Conservation (phyloP, 2,797 vertebrate species). For the Semotilus atromaculatus region DNA sequence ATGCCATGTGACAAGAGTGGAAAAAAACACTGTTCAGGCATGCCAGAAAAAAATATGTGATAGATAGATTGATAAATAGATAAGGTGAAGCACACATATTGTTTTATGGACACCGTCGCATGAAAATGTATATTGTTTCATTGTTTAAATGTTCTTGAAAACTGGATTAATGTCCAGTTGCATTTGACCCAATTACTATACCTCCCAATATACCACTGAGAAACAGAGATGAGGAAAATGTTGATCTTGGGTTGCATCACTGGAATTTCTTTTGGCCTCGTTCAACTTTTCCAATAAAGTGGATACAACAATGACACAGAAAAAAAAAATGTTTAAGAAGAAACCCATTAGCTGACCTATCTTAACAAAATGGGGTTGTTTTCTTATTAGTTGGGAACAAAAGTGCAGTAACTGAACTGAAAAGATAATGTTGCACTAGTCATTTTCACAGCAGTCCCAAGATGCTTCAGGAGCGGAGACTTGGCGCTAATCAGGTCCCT, state of each 20-base stretch:
- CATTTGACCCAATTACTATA: not conserved
- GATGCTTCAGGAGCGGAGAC: not conserved
- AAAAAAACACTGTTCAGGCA: not conserved
- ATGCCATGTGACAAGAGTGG: slow-evolving; percentile 3
- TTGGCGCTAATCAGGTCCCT: slow-evolving; percentile 38
- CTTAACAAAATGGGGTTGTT: not conserved
- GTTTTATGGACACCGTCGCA: not conserved
- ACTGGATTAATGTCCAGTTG: not conserved
- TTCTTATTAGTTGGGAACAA: not conserved
- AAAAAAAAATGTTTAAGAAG: not conserved
- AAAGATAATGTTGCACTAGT: slow-evolving; percentile 17
- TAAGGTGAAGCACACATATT: too few relatives aligned
- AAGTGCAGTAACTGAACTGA: not conserved
- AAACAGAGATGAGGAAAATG: slow-evolving; percentile 4
- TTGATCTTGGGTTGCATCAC: slow-evolving; percentile 6
- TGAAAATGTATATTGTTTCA: not conserved
- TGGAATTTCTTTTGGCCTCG: not conserved
- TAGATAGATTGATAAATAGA: not conserved
- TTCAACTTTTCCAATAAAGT: not conserved
- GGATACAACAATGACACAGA: not conserved
- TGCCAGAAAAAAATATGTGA: not conserved
- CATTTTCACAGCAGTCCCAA: slow-evolving; percentile 29
- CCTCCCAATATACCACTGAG: not conserved
- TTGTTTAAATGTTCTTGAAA: not conserved
- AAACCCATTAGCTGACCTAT: not conserved